Evolutionary conservation across 2,797 vertebrate species (phyloP).

Genomic region (Liparis tanakae): DNA sequence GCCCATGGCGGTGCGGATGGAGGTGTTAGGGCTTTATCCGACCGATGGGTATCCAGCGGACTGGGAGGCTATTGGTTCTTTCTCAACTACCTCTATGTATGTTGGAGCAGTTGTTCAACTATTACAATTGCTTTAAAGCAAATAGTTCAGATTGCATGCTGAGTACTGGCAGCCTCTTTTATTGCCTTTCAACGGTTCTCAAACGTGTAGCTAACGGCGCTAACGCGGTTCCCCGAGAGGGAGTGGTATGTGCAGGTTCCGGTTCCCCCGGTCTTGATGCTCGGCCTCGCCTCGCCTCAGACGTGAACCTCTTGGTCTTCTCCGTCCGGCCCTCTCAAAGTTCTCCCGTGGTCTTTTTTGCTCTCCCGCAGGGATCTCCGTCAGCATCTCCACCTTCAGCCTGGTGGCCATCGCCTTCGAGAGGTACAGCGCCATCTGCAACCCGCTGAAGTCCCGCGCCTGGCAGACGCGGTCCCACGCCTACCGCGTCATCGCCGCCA

Average conservation of each 20-base stretch:
- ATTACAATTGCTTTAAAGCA: too few species aligned
- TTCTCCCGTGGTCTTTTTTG: not conserved
- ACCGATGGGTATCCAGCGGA: not conserved
- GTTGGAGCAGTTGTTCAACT: not conserved
- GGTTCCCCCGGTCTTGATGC: not conserved
- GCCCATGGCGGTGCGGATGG: not conserved
- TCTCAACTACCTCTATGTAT: too few species aligned
- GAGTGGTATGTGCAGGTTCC: not conserved
- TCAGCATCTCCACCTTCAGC: conserved; percentile 96
- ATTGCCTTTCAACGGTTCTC: not conserved
- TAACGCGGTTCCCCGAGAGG: too few species aligned
- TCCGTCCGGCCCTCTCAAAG: not conserved
- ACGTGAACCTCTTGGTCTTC: not conserved
- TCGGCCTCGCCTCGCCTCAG: not conserved
- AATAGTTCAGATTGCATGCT: not conserved
- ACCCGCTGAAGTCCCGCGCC: conserved; percentile 91
- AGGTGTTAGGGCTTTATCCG: not conserved
- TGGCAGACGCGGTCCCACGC: conserved; percentile 98
- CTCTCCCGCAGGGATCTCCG: conserved; percentile 86
- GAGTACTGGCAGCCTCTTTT: not conserved
- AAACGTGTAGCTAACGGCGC: not conserved
- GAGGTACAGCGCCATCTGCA: conserved; percentile 95
- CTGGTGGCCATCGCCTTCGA: conserved; percentile 96
- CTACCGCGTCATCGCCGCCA: conserved; percentile 89
- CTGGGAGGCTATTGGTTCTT: not conserved